These are phyloP conservation scores for Ranitomeya variabilis DNA, from an alignment of 2,113 vertebrate genomes.

Conservation along the genomic window DNA sequence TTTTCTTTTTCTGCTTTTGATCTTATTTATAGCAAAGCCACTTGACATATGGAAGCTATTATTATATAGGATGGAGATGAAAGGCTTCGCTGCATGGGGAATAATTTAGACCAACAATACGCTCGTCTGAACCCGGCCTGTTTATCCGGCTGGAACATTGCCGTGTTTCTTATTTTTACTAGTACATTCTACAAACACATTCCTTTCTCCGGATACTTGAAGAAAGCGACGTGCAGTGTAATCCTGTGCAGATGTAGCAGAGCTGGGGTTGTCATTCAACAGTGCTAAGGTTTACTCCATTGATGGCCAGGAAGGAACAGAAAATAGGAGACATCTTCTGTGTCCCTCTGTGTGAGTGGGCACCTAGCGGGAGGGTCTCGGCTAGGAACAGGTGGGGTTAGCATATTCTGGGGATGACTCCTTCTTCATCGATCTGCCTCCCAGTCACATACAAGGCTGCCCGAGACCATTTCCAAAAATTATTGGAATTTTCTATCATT, in stretches of 20 bases:
- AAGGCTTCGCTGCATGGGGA: constrained; percentile 70
- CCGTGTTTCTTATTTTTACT: constrained; percentile 52
- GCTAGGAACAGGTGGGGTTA: not conserved
- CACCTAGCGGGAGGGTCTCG: not conserved
- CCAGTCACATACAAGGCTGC: not conserved
- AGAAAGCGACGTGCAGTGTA: not conserved
- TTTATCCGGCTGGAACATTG: constrained; percentile 62
- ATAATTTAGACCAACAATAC: constrained; percentile 68
- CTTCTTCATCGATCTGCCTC: not conserved
- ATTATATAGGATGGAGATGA: constrained; percentile 73
- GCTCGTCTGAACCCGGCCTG: constrained; percentile 62
- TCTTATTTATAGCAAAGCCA: constrained; percentile 80
- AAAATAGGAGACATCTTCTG: not conserved
- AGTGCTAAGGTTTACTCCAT: not conserved
- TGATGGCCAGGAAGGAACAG: not conserved
- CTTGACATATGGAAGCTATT: constrained; percentile 77
- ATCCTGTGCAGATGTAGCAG: not conserved
- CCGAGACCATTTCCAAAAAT: not conserved
- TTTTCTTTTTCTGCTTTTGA: constrained; percentile 77
- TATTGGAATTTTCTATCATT: not conserved
- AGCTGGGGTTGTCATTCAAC: not conserved
- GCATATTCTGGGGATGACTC: not conserved
- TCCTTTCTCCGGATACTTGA: constrained; percentile 62
- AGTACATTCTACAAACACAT: constrained; percentile 64
- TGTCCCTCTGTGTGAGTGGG: not conserved